Base-by-base conservation (phyloP, 2,888 invertebrate genomes). In the Drosophila conformis region DNA sequence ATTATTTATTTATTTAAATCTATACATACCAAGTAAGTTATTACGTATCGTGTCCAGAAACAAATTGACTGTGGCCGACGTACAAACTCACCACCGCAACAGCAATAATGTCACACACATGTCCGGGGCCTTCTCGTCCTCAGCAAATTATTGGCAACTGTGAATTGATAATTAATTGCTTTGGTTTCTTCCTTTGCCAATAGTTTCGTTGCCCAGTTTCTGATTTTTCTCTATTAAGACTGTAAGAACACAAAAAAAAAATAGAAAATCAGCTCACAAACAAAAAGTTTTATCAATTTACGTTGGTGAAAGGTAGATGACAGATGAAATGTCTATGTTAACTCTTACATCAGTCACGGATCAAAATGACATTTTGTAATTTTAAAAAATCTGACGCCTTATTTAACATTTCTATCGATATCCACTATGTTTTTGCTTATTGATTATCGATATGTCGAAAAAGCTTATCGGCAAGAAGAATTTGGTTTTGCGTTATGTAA, bases 111-210 rank as follows among this genome's bases (percentile, higher is more conserved):
- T 21, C 83, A 65, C 73, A 83, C 87, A 83, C 87, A 84, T 80
- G 75, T 75, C 85, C 65, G 72, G 75, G 81, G 78, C 83, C 83
- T 87, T 79, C 84, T 89, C 87, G 84, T 84, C 89, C 74, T 79
- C 81, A 70, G 77, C 73, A 57, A 77, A 73, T 79, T 70, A 35
- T 76, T 68, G 38, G 62, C 73, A 77, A 80, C 79, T 81, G 33
- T 18, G n/a, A 38, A 21, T 56, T n/a, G 21, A 11, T 31, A 15
- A 36, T 48, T 29, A 5, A 6, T 27, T 53, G 6, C 15, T 18
- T 42, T 18, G 8, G 8, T 6, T 51, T 38, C 31, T 31, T 59
- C 18, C 31, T 53, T 33, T 63, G 18, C 13, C 18, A 62, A 31
- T 31, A 31, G 31, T 31, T 31, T 31, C 31, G 31, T 31, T 31